phyloP scores from a whole-genome alignment of 2,797 vertebrate species.

The Aphelocoma californica region DNA sequence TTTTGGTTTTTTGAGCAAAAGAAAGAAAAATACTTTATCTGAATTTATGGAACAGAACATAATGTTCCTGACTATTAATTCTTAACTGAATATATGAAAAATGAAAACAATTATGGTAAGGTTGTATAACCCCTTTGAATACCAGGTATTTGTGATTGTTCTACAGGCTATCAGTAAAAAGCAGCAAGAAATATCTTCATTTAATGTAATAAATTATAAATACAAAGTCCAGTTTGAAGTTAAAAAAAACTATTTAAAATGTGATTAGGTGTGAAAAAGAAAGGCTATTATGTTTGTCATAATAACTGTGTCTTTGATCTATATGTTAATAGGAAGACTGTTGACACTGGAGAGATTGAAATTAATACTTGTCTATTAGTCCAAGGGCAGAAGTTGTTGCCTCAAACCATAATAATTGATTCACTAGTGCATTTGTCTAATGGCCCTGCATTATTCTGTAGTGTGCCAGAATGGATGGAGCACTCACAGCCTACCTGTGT shows the following conservation, averaged over 20 bases:
- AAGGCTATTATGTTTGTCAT: constrained; percentile 11
- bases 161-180: neutral
- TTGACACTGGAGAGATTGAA: constrained; percentile 60
- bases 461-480: neutral
- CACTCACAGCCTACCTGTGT: neutral
- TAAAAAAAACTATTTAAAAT: neutral
- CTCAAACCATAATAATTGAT: constrained; percentile 75
- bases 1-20: neutral
- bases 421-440: constrained; percentile 67
- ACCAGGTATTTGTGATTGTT: neutral
- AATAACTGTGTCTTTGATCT: constrained; percentile 36
- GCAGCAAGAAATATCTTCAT: neutral
- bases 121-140: neutral
- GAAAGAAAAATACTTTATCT: neutral
- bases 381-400: constrained; percentile 61
- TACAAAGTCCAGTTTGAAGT: neutral
- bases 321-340: constrained; percentile 57
- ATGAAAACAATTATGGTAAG: neutral
- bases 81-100: neutral
- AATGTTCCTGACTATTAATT: neutral
- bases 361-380: constrained; percentile 70
- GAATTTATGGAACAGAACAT: neutral
- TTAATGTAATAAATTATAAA: neutral
- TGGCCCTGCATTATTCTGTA: constrained; percentile 1
- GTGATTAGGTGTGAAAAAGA: neutral